Conservation (phyloP, 2,888 invertebrate species). For the Arrhopalites spinosus region DNA sequence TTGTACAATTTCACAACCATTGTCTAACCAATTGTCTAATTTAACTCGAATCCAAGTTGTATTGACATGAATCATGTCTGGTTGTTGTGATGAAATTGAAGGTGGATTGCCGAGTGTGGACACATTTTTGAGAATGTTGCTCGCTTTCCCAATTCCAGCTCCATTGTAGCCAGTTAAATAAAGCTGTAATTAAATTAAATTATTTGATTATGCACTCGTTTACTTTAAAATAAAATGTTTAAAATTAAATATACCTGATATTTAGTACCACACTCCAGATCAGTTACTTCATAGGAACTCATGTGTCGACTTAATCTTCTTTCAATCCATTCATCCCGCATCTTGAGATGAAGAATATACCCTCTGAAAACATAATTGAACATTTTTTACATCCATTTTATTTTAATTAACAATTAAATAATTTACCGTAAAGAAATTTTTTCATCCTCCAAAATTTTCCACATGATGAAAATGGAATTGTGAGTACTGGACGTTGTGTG, state of each 20-base stretch:
- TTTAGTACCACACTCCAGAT: slow-evolving; percentile 72
- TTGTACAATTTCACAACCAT: slow-evolving; percentile 28
- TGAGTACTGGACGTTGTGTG: slow-evolving; percentile 77
- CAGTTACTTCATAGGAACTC: slow-evolving; percentile 70
- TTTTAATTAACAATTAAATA: too few species aligned
- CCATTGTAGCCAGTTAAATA: slow-evolving; percentile 73
- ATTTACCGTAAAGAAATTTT: slow-evolving; percentile 63
- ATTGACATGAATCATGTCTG: slow-evolving; percentile 43
- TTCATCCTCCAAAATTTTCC: slow-evolving; percentile 74
- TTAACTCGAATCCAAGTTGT: slow-evolving; percentile 48
- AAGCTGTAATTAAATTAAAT: slow-evolving; percentile 58
- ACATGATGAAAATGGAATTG: slow-evolving; percentile 73
- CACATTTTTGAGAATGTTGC: slow-evolving; percentile 64
- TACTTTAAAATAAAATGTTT: background rate
- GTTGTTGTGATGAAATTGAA: slow-evolving; percentile 35
- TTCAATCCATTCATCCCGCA: slow-evolving; percentile 70
- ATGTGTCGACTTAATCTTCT: slow-evolving; percentile 69
- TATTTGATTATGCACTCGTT: background rate
- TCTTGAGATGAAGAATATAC: slow-evolving; percentile 70
- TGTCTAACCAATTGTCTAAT: slow-evolving; percentile 50
- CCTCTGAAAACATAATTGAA: too few species aligned
- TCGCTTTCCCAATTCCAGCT: slow-evolving; percentile 72
- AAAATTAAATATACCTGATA: slow-evolving; percentile 63
- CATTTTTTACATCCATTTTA: too few species aligned
- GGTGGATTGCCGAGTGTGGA: slow-evolving; percentile 50